Base-by-base conservation (phyloP, 1,140 invertebrate genomes). In the Drosophila parvula region DNA sequence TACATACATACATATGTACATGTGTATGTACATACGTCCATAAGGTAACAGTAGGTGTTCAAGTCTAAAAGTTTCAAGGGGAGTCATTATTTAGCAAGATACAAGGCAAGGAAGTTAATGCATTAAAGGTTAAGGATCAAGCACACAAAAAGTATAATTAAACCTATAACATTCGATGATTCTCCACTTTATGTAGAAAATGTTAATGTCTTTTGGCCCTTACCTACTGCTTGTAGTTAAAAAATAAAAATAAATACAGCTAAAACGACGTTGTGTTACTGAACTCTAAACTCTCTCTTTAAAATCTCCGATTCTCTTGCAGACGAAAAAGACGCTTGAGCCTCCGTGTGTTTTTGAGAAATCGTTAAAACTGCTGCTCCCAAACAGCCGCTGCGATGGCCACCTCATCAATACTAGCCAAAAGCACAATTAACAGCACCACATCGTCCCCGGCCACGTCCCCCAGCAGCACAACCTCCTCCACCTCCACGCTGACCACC, bases 381-480 rank as follows among this genome's bases (percentile, higher is more conserved):
- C 44, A 56, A 73, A 89, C 44, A 88, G 74, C 63, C 76, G 68
- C 83, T 89, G 84, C 86, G 78, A 91, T 91, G 90, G 90, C 90
- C 90, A 90, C 90, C 71, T 86, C 90, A 81, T 91, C 90, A 47
- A 60, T 91, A 78, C 80, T 91, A 61, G 74, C 90, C 62, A 91
- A 91, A 68, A 85, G 65, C 81, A 77, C 90, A 86, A 86, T 91
- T 73, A 86, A 85, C 64, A 81, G 79, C 78, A 62, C 50, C 76
- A 58, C 45, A 67, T 57, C 67, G 22, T 47, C 45, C 34, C 60
- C 62, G 34, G 63, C 69, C 55, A 62, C 68, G 55, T 63, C 62
- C 36, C 47, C 36, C 38, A 51, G 48, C 63, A 56, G 59, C 45
- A 45, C 45, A 12, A 48, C 84, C 22, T 22, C 22, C 22, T 22